phyloP scores from a whole-genome alignment of 2,888 invertebrate genomes.

The Apamea epomidion region DNA sequence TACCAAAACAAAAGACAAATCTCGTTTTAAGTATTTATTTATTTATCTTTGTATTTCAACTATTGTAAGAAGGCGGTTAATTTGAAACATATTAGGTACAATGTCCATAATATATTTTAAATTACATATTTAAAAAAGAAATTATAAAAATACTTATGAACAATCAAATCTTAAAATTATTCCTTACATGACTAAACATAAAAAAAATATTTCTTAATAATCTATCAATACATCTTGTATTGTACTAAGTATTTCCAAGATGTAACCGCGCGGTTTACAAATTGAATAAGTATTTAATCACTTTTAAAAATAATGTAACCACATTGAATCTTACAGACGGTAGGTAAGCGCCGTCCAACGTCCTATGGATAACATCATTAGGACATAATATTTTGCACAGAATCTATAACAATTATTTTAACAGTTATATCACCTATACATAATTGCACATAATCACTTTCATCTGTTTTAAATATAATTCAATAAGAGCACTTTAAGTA shows the following conservation, averaged over 20 bases:
- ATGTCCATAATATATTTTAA: conserved; percentile 59
- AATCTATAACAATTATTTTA: conserved; percentile 23
- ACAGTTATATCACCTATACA: conserved; percentile 41
- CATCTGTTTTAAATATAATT: conserved; percentile 6
- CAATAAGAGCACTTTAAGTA: conserved; percentile 14
- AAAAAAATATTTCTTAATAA: conserved; percentile 27
- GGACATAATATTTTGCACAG: background rate
- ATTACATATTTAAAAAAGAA: conserved; percentile 57
- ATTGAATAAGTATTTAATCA: conserved; percentile 11
- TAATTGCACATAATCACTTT: conserved; percentile 36
- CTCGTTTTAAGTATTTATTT: conserved; percentile 31
- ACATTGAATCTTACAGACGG: conserved; percentile 22
- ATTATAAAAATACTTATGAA: conserved; percentile 39
- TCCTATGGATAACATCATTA: background rate
- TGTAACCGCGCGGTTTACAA: conserved; percentile 1
- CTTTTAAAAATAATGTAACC: conserved; percentile 30
- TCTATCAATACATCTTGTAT: conserved; percentile 42
- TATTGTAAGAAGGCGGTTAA: conserved; percentile 60
- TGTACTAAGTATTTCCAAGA: conserved; percentile 42
- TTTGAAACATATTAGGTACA: conserved; percentile 61
- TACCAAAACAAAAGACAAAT: conserved; percentile 1
- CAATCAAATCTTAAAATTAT: conserved; percentile 40
- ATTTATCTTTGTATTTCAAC: conserved; percentile 49
- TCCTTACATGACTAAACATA: conserved; percentile 21
- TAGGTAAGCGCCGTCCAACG: background rate